A percentile compares a stretch with the other conserved stretches of the same genome.
Evolutionary conservation across 2,888 invertebrate species (phyloP).

Genomic region (Caenorhabditis angaria): DNA sequence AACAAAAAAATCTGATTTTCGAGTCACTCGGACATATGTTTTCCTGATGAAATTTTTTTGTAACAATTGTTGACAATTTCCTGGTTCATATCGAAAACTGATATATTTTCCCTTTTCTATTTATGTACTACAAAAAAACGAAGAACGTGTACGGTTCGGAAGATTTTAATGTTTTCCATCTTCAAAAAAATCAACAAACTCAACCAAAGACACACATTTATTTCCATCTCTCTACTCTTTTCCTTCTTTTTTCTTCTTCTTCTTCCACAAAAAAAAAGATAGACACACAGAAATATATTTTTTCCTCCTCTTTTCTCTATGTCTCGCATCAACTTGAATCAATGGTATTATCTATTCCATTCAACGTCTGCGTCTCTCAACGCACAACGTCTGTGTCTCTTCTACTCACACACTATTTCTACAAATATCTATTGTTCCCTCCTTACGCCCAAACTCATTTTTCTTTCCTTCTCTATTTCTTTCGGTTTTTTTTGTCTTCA

Average conservation of each 20-base stretch:
- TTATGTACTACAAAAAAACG: conserved; percentile 14
- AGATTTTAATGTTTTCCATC: conserved; percentile 1
- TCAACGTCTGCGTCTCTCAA: not conserved
- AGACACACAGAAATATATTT: not conserved
- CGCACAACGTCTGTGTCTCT: not conserved
- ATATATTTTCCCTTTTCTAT: not conserved
- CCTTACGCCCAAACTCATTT: not conserved
- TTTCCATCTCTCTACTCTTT: conserved; percentile 4
- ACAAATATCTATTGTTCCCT: not conserved
- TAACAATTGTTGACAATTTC: no score
- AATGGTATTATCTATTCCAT: conserved; percentile 1
- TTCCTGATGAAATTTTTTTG: no score
- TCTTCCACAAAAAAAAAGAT: not conserved
- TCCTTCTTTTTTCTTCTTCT: no score
- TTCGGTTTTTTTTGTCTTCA: not conserved
- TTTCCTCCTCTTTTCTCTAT: not conserved
- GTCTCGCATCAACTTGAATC: not conserved
- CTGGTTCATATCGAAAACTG: conserved; percentile 15
- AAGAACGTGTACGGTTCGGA: conserved; percentile 9
- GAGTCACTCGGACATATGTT: no score
- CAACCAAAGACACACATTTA: not conserved
- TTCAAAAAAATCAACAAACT: conserved; percentile 3
- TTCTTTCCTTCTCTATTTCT: not conserved
- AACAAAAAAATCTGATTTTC: no score
- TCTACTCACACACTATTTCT: not conserved